Percentiles rank a stretch among this genome's conserved stretches.
Conservation (phyloP, 2,113 vertebrate species). For the Cygnus buccinator region DNA sequence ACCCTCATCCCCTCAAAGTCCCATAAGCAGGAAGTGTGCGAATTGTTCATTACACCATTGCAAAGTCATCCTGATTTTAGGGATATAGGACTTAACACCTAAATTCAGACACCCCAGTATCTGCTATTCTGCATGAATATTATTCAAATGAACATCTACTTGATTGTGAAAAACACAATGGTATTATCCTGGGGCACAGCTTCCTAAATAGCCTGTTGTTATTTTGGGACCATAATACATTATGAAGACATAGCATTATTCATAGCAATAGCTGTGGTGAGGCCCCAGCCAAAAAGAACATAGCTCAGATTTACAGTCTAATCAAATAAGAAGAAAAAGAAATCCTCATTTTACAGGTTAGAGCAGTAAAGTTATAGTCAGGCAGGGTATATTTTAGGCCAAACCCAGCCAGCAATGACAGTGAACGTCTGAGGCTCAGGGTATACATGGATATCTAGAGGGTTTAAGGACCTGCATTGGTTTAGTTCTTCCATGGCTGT, state of each 20-base stretch:
- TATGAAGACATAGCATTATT: conserved; percentile 10
- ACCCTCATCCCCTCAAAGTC: background rate
- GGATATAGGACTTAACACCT: background rate
- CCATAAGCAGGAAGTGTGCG: background rate
- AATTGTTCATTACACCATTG: background rate
- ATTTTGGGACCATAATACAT: conserved; percentile 14
- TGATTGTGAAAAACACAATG: background rate
- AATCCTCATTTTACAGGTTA: background rate
- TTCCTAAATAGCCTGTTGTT: background rate
- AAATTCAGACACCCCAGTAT: background rate
- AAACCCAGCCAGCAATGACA: background rate
- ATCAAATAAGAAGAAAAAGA: background rate
- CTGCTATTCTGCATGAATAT: background rate
- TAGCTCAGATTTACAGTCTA: background rate
- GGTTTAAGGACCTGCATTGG: background rate
- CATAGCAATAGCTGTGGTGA: background rate
- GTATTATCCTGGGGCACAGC: background rate
- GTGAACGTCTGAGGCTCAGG: rapidly evolving
- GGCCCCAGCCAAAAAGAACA: background rate
- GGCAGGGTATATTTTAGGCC: background rate
- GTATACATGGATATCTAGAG: rapidly evolving
- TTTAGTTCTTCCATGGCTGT: background rate
- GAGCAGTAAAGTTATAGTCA: background rate
- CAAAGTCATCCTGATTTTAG: background rate
- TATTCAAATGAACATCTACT: background rate